A percentile compares a stretch with the other conserved stretches of the same genome.
These are phyloP conservation scores for Drosophila lini DNA, from an alignment of 1,140 invertebrate genomes.

Conservation along the genomic window DNA sequence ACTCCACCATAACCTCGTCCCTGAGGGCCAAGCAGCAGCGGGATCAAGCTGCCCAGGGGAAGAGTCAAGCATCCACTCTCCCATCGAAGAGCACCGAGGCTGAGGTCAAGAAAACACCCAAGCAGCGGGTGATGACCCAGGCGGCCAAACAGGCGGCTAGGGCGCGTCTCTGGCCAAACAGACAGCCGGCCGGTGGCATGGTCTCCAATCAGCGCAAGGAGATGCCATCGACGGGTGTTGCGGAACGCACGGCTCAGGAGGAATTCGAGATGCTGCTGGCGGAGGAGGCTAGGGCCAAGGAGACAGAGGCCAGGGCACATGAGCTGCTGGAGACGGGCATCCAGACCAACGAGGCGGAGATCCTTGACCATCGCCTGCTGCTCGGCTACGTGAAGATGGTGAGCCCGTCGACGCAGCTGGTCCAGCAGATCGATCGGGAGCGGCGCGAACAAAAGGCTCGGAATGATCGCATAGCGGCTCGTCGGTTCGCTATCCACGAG, in stretches of 20 bases:
- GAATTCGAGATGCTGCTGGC: slow-evolving; percentile 1
- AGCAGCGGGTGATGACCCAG: slow-evolving; percentile 14
- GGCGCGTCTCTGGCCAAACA: slow-evolving; percentile 26
- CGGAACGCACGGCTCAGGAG: neutral
- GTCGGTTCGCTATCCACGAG: slow-evolving; percentile 61
- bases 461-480: slow-evolving; percentile 28
- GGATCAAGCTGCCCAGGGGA: slow-evolving; percentile 6
- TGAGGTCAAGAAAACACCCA: slow-evolving; percentile 7
- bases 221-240: neutral
- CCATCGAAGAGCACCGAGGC: neutral
- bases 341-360: slow-evolving; percentile 76
- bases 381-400: slow-evolving; percentile 61
- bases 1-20: slow-evolving; percentile 60
- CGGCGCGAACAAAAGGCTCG: slow-evolving; percentile 33
- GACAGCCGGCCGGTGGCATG: slow-evolving; percentile 12
- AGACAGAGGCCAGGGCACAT: neutral
- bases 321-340: slow-evolving; percentile 45
- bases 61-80: neutral
- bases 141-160: slow-evolving; percentile 23
- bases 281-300: neutral
- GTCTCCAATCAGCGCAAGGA: slow-evolving; percentile 11
- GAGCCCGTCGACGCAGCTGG: slow-evolving; percentile 46
- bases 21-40: slow-evolving; percentile 44
- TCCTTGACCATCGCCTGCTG: slow-evolving; percentile 60
- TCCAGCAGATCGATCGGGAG: slow-evolving; percentile 44